These are phyloP conservation scores for Caenorhabditis sp. DNA, from an alignment of 2,888 invertebrate species.

Conservation along the genomic window DNA sequence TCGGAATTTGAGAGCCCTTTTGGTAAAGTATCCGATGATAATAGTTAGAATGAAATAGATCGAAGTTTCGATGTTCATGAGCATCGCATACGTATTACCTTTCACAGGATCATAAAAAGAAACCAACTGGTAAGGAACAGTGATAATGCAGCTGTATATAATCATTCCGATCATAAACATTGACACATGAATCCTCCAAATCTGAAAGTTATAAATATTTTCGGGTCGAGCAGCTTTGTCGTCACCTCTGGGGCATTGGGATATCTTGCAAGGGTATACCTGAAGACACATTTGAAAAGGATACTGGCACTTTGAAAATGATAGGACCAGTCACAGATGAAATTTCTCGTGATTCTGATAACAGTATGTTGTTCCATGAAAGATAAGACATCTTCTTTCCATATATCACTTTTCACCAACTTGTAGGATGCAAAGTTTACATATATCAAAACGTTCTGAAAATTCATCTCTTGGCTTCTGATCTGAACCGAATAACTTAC, in stretches of 20 bases:
- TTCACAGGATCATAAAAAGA: neutral
- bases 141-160: neutral
- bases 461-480: too few relatives aligned
- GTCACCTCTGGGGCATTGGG: neutral
- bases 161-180: neutral
- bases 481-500: neutral
- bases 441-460: neutral
- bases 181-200: neutral
- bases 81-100: neutral
- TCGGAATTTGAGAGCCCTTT: neutral
- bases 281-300: slow-evolving; percentile 16
- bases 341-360: neutral
- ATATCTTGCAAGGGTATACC: slow-evolving; percentile 1
- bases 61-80: slow-evolving; percentile 3
- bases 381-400: neutral
- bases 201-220: slow-evolving; percentile 2
- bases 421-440: neutral
- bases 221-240: too few relatives aligned
- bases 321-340: slow-evolving; percentile 18
- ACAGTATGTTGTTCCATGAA: neutral
- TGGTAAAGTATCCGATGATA: neutral
- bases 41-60: neutral
- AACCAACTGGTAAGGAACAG: neutral
- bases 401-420: neutral
- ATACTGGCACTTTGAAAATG: slow-evolving; percentile 29